Percentiles rank a stretch among this genome's conserved stretches.
These are phyloP conservation scores for Erpobdella octoculata DNA, from an alignment of 2,888 invertebrate species.

Conservation along the genomic window DNA sequence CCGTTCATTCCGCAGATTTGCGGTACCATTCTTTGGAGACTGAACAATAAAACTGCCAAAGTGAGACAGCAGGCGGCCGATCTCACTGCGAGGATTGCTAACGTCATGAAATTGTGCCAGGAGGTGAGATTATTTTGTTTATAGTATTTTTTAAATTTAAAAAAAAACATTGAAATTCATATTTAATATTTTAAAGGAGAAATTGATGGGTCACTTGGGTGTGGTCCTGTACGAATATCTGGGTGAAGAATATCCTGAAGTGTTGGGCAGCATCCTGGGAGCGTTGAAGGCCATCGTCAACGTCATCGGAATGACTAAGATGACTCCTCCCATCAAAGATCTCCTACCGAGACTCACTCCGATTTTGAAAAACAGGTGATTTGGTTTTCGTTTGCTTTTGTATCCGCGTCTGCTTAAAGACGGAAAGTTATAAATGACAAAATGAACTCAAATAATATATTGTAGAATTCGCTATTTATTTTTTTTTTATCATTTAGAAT, in stretches of 20 bases:
- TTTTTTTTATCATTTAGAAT: neutral
- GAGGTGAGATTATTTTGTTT: conserved; percentile 59
- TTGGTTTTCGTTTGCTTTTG: neutral
- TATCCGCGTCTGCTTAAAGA: neutral
- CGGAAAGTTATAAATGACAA: neutral
- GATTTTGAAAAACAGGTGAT: conserved; percentile 84
- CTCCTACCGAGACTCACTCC: conserved; percentile 89
- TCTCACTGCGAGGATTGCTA: conserved; percentile 88
- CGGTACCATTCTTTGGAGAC: conserved; percentile 96
- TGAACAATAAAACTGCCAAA: conserved; percentile 99
- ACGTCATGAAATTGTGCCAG: conserved; percentile 98
- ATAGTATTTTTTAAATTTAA: neutral
- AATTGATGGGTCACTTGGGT: conserved; percentile 98
- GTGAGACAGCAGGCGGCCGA: conserved; percentile 97
- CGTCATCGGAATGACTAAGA: conserved; percentile 99
- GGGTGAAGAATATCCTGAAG: conserved; percentile 98
- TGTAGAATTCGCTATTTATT: neutral
- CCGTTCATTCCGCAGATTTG: conserved; percentile 98
- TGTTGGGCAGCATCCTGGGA: conserved; percentile 91
- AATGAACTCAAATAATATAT: neutral
- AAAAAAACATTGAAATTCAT: neutral
- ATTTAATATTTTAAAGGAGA: conserved; percentile 61
- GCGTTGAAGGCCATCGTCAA: conserved; percentile 98
- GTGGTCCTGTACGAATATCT: conserved; percentile 97
- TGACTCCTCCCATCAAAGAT: conserved; percentile 99